These are phyloP conservation scores for Luffia ferchaultella DNA, from an alignment of 2,888 invertebrate species.

Conservation along the genomic window DNA sequence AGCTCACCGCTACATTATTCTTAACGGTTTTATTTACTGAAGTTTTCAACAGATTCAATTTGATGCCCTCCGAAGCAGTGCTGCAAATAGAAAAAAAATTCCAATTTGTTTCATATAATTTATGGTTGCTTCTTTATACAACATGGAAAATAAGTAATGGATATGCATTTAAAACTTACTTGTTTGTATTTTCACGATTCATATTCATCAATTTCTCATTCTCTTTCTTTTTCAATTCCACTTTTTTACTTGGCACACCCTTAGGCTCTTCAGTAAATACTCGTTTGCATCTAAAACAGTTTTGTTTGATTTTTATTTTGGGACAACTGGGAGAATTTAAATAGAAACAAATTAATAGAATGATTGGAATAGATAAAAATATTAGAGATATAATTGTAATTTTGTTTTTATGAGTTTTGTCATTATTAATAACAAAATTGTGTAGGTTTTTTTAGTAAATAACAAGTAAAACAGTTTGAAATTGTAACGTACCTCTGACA, in stretches of 20 bases:
- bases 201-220: conserved; percentile 29
- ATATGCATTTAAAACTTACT: not conserved
- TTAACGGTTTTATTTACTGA: conserved; percentile 32
- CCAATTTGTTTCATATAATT: not conserved
- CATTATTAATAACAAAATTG: too few relatives aligned
- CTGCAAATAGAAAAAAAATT: conserved; percentile 26
- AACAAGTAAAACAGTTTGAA: not conserved
- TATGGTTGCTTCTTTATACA: not conserved
- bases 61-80: conserved; percentile 36
- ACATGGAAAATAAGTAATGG: not conserved
- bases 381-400: too few relatives aligned
- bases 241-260: conserved; percentile 56
- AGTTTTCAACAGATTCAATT: conserved; percentile 54
- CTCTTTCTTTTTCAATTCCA: conserved; percentile 58
- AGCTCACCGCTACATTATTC: conserved; percentile 42
- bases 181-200: not conserved
- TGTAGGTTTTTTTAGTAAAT: too few relatives aligned
- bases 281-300: conserved; percentile 64
- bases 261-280: conserved; percentile 78
- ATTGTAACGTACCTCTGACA: conserved; percentile 77
- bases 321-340: too few relatives aligned
- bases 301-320: too few relatives aligned
- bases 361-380: too few relatives aligned
- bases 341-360: too few relatives aligned
- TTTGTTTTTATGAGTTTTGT: too few relatives aligned